A percentile compares a stretch with the other conserved stretches of the same genome.
phyloP scores from a whole-genome alignment of 2,113 vertebrate genomes.

The Camelus bactrianus region DNA sequence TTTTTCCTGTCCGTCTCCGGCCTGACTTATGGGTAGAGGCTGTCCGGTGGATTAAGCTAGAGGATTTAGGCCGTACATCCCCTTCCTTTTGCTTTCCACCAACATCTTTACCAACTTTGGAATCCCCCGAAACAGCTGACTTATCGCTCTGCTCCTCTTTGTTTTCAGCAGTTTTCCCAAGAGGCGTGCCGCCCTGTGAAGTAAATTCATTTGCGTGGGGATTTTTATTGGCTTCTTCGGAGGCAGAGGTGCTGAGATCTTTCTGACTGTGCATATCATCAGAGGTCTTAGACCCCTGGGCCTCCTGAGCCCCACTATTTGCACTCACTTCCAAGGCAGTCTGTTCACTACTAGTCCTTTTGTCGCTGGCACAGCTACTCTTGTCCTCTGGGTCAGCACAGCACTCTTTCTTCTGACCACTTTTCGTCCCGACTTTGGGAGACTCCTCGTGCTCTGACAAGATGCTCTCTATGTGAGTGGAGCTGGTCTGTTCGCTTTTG shows the following conservation, averaged over 20 bases:
- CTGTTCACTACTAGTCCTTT: constrained; percentile 90
- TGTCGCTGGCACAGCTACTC: constrained; percentile 84
- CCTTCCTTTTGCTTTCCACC: constrained; percentile 89
- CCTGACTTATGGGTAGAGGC: constrained; percentile 89
- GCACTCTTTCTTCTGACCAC: constrained; percentile 79
- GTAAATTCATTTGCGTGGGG: constrained; percentile 97
- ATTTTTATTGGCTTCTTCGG: constrained; percentile 98
- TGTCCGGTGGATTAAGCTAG: constrained; percentile 91
- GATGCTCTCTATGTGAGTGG: constrained; percentile 96
- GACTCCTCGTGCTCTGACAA: constrained; percentile 91
- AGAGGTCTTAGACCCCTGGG: constrained; percentile 76
- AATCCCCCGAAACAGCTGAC: constrained; percentile 80
- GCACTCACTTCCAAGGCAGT: constrained; percentile 82
- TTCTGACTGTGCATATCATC: constrained; percentile 83
- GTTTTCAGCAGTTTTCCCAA: constrained; percentile 82
- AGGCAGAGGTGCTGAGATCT: constrained; percentile 89
- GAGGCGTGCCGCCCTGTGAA: constrained; percentile 83
- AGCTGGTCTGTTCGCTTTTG: constrained; percentile 97
- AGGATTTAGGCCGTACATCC: constrained; percentile 90
- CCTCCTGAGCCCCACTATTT: constrained; percentile 76
- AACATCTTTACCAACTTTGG: constrained; percentile 85
- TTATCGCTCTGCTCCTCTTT: constrained; percentile 86
- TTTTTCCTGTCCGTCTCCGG: constrained; percentile 94
- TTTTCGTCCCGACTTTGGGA: constrained; percentile 89
- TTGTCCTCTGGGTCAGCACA: constrained; percentile 87